Evolutionary conservation across 2,113 vertebrate genomes (phyloP).

Genomic region (Psilopsiagon aurifrons): DNA sequence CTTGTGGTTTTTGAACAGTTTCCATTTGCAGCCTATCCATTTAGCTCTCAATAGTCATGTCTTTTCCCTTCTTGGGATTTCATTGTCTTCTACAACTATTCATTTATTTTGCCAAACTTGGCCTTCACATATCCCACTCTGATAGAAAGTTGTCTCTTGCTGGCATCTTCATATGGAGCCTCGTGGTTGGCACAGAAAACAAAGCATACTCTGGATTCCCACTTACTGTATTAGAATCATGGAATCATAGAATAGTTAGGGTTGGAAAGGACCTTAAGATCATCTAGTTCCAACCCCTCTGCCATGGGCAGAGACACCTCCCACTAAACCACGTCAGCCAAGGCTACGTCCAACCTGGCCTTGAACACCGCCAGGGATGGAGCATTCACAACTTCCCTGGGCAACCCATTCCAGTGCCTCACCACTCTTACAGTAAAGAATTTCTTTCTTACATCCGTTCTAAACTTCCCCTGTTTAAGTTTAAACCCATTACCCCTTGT

Average conservation of each 20-base stretch:
- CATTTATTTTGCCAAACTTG: not conserved
- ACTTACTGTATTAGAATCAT: not conserved
- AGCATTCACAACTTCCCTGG: no score
- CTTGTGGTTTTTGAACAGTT: not conserved
- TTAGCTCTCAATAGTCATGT: not conserved
- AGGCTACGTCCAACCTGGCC: no score
- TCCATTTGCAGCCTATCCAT: not conserved
- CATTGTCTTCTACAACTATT: not conserved
- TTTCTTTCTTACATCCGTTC: not conserved
- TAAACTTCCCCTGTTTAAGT: no score
- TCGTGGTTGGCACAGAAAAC: not conserved
- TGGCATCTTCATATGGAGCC: not conserved
- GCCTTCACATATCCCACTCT: not conserved
- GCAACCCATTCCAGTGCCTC: no score
- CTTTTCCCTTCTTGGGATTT: not conserved
- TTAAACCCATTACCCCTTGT: not conserved
- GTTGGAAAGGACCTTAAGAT: not conserved
- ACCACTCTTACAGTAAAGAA: no score
- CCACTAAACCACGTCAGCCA: no score
- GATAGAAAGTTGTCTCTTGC: not conserved
- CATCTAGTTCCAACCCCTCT: not conserved
- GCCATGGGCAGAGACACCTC: not conserved
- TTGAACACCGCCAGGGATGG: no score
- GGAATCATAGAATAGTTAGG: not conserved
- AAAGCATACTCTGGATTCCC: not conserved